These are phyloP conservation scores for Rhagoletis zephyria DNA, from an alignment of 1,140 invertebrate genomes.

Conservation along the genomic window DNA sequence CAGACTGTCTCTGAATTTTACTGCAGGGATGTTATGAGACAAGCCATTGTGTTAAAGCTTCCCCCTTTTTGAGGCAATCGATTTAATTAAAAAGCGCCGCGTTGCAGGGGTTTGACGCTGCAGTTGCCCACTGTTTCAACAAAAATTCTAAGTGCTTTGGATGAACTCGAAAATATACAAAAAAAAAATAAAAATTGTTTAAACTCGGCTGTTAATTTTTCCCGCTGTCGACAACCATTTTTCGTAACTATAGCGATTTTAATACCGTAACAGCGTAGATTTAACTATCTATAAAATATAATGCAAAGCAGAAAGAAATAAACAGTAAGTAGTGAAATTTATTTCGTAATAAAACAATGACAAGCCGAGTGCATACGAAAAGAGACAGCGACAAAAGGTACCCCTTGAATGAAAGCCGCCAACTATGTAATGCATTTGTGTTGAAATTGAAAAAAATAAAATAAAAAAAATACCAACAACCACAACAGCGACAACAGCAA, in stretches of 20 bases:
- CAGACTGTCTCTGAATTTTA: too few species aligned
- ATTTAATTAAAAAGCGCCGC: constrained; percentile 2
- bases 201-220: background rate
- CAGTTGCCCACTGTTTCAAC: background rate
- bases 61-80: background rate
- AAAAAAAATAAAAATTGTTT: background rate
- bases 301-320: background rate
- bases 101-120: background rate
- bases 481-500: background rate
- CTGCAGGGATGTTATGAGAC: too few species aligned
- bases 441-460: background rate
- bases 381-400: too few species aligned
- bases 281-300: background rate
- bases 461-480: background rate
- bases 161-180: background rate
- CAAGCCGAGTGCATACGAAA: too few species aligned
- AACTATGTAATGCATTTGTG: too few species aligned
- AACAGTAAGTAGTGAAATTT: background rate
- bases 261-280: background rate
- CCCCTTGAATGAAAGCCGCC: too few species aligned
- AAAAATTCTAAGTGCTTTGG: background rate
- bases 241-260: background rate
- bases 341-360: constrained; percentile 41
- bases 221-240: background rate
- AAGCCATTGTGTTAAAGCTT: background rate